Conservation (phyloP, 1,140 invertebrate species). For the Brachionus rotundiformis region DNA sequence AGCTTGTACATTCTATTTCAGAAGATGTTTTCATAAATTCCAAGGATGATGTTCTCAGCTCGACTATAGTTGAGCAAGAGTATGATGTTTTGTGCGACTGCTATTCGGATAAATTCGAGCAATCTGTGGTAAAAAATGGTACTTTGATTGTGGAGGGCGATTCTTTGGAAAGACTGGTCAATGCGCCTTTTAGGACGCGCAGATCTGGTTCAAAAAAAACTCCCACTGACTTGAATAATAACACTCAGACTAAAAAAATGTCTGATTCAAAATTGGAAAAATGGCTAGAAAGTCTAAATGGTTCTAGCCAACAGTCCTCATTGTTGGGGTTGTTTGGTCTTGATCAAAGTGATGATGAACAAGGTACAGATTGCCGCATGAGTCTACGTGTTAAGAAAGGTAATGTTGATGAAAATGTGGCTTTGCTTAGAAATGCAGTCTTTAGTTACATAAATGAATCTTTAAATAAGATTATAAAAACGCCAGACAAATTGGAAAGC, state of each 20-base stretch:
- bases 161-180: not conserved
- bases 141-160: not conserved
- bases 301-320: not conserved
- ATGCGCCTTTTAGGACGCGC: not conserved
- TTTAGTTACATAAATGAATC: not conserved
- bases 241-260: not conserved
- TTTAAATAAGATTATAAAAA: not conserved
- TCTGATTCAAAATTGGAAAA: not conserved
- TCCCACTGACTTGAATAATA: not conserved
- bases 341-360: conserved; percentile 8
- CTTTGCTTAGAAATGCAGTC: conserved; percentile 1
- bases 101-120: not conserved
- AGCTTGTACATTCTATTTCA: not conserved
- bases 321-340: not conserved
- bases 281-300: not conserved
- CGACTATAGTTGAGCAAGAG: not conserved
- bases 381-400: not conserved
- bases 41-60: not conserved
- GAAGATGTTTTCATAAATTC: not conserved
- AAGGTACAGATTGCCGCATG: not conserved
- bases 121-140: not conserved
- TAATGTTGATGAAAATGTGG: not conserved
- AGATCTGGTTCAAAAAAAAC: not conserved
- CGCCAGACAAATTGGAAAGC: not conserved
- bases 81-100: not conserved